Conservation (phyloP, 2,797 vertebrate genomes). For the Hozukius guyotensis region DNA sequence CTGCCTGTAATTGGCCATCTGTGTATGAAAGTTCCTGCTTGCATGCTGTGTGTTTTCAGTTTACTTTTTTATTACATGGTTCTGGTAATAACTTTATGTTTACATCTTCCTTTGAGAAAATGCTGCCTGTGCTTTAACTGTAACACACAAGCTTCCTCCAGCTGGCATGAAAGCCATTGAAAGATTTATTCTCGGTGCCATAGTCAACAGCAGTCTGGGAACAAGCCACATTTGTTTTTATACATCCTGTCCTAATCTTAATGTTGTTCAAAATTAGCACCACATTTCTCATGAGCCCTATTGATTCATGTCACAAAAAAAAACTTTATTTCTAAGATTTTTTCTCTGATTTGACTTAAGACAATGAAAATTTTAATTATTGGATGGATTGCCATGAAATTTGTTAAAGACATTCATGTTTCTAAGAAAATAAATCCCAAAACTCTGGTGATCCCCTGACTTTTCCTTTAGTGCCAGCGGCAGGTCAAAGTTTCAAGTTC, state of each 20-base stretch:
- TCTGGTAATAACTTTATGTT: neutral
- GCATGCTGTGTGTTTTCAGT: neutral
- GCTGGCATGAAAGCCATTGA: conserved; percentile 1
- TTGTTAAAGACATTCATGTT: neutral
- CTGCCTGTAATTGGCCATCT: conserved; percentile 28
- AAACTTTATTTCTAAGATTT: neutral
- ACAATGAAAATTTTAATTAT: neutral
- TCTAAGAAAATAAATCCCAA: neutral
- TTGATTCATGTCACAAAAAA: neutral
- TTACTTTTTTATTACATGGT: neutral
- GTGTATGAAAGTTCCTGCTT: neutral
- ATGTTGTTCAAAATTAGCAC: neutral
- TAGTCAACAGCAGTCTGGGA: neutral
- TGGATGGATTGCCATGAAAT: neutral
- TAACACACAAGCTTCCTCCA: neutral
- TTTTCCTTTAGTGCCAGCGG: neutral
- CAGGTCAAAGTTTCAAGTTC: neutral
- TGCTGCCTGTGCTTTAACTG: neutral
- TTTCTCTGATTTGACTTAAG: neutral
- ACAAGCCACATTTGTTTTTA: neutral
- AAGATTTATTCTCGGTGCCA: conserved; percentile 2
- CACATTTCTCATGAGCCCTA: neutral
- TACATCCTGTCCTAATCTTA: neutral
- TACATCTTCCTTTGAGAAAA: neutral
- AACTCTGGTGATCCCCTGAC: neutral